Evolutionary conservation across 1,140 invertebrate species (phyloP), one percentile per base, ranked within the genome.

Genomic region (Hydropsyche tenuis): DNA sequence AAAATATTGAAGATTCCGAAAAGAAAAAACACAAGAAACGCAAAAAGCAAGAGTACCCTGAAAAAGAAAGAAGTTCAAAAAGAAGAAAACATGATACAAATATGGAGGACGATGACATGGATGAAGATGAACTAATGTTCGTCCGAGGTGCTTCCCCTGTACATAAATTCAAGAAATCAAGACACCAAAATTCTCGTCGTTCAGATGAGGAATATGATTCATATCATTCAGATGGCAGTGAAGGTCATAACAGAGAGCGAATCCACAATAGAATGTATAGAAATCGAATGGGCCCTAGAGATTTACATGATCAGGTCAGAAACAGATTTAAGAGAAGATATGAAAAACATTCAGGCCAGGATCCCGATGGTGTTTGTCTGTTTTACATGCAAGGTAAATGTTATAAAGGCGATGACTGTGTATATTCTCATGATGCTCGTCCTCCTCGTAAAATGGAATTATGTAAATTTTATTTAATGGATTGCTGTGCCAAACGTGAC

Each of bases 381-480:
- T 85, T 93, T 85, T 96, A 89, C 79, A 90, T 94, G 87, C 93
- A 96, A 84, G 94, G 94, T 69, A 95, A 95, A 84, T 95, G 94
- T 84, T 90, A 92, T 79, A 90, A 92, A 85, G 90, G 82, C 53
- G 82, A 86, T 72, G 93, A 94, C 69, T 89, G 91, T 65, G 88
- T 89, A 7, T 97, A 91, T 83, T 95, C 93, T n/a, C 96, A 97
- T 82, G 91, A 94, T 78, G 89, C 89, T 66, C 85, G 90, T 60
- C 93, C 91, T 37, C 90, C 91, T 0, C 89, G 94, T 71, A 97
- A 97, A 86, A 89, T 95, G 87, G 96, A 99, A 82, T 83, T 98
- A 0, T 99, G 97, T 83, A 98, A 98, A 85, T 99, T 97, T 86
- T 98, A 98, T 85, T 82, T 98, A 46, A 96, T 94, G 89, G 95